Evolutionary conservation across 2,113 vertebrate genomes (phyloP).

Genomic region (Pomatorhinus ruficollis): DNA sequence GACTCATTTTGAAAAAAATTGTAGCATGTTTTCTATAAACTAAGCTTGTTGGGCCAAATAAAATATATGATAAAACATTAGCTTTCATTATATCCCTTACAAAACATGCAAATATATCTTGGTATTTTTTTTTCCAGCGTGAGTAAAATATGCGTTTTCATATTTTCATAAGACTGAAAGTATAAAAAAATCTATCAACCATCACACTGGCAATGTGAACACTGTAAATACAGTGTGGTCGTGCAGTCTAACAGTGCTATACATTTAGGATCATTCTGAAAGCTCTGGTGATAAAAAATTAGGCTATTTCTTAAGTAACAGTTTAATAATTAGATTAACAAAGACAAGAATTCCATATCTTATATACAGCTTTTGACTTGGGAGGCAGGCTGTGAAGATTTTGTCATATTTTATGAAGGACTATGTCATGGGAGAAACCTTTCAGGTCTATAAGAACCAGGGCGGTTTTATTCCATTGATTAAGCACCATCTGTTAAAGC

Average conservation of each 20-base stretch:
- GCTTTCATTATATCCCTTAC: background rate
- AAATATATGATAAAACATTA: background rate
- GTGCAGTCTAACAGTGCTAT: background rate
- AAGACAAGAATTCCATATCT: background rate
- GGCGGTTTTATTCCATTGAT: accelerated
- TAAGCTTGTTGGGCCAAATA: background rate
- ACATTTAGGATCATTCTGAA: background rate
- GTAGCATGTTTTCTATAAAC: background rate
- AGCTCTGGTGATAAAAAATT: background rate
- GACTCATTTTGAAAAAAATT: background rate
- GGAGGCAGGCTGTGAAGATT: background rate
- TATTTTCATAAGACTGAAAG: background rate
- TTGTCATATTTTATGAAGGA: background rate
- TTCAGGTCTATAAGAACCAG: accelerated
- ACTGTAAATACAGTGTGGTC: background rate
- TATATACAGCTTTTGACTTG: background rate
- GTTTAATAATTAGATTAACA: background rate
- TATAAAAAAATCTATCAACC: background rate
- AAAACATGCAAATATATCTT: background rate
- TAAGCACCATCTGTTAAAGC: background rate
- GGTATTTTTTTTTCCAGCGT: background rate
- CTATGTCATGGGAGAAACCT: background rate
- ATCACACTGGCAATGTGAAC: background rate
- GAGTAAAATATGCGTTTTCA: background rate
- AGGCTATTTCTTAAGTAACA: background rate